phyloP scores from a whole-genome alignment of 2,113 vertebrate species.

The Holacanthus passer region DNA sequence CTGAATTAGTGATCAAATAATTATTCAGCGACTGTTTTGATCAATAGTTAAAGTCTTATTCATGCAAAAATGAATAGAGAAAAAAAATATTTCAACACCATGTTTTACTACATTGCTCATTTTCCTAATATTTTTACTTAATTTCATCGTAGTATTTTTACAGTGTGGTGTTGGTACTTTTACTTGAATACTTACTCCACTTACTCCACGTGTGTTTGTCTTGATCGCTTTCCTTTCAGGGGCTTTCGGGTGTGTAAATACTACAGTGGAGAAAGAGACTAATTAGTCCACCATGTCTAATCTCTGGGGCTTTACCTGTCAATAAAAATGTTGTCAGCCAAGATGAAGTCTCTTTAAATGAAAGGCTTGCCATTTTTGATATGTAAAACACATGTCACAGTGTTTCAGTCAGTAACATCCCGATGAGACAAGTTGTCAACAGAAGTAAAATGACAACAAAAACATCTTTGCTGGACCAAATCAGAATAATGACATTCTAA shows the following conservation, averaged over 20 bases:
- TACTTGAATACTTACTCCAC: constrained; percentile 3
- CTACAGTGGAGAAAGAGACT: constrained; percentile 55
- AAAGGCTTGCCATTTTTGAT: constrained; percentile 73
- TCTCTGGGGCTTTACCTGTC: constrained; percentile 76
- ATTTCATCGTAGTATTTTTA: constrained; percentile 1
- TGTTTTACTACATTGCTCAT: too few species aligned
- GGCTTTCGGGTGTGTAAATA: constrained; percentile 60
- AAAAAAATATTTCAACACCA: too few species aligned
- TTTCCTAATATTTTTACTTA: neutral
- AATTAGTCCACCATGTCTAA: constrained; percentile 76
- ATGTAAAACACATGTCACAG: constrained; percentile 75
- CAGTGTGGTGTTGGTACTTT: neutral
- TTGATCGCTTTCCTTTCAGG: constrained; percentile 47
- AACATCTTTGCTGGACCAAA: constrained; percentile 80
- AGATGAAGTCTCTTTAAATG: constrained; percentile 65
- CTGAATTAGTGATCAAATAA: neutral
- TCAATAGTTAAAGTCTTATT: neutral
- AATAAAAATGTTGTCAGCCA: constrained; percentile 75
- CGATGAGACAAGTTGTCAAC: constrained; percentile 76
- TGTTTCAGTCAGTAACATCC: constrained; percentile 64
- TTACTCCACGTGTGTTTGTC: too few species aligned
- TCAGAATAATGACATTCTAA: constrained; percentile 76
- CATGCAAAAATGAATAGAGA: too few species aligned
- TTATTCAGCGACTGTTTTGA: neutral
- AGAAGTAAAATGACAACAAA: constrained; percentile 76